A percentile compares a stretch with the other conserved stretches of the same genome.
Evolutionary conservation across 2,113 vertebrate genomes (phyloP).

Genomic region (Petaurus breviceps): DNA sequence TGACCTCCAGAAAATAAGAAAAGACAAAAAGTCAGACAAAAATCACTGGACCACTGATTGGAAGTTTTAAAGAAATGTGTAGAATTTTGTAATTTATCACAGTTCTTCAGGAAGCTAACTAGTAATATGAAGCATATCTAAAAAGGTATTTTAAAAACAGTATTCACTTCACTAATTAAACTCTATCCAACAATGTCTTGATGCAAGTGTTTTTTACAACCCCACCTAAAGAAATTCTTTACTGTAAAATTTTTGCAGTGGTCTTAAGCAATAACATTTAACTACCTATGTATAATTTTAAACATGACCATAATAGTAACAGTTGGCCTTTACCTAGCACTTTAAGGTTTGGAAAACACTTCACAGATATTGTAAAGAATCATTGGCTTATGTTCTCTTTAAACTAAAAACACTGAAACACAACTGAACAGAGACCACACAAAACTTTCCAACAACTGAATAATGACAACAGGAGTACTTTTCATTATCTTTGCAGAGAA

Average conservation of each 20-base stretch:
- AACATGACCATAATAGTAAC: neutral
- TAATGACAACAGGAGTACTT: slow-evolving; percentile 33
- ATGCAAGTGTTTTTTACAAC: slow-evolving; percentile 33
- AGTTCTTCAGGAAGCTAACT: slow-evolving; percentile 47
- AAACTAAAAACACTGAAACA: slow-evolving; percentile 52
- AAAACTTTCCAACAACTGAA: neutral
- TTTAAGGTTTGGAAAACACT: neutral
- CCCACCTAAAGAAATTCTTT: slow-evolving; percentile 52
- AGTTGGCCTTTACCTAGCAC: neutral
- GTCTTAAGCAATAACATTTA: neutral
- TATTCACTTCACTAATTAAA: slow-evolving; percentile 22
- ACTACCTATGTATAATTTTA: neutral
- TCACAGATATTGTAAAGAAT: neutral
- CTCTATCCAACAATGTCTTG: slow-evolving; percentile 18
- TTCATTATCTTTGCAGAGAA: slow-evolving; percentile 45
- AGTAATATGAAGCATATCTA: neutral
- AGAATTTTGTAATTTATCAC: neutral
- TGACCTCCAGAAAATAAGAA: slow-evolving; percentile 99
- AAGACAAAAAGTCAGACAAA: slow-evolving; percentile 99
- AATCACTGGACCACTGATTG: slow-evolving; percentile 64
- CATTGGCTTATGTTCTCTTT: slow-evolving; percentile 31
- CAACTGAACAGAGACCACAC: slow-evolving; percentile 22
- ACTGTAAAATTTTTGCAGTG: neutral
- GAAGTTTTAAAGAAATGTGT: slow-evolving; percentile 36
- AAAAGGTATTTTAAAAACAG: slow-evolving; percentile 25